Base-by-base conservation (phyloP, 92 coral and sea anemone genomes). In the Isaurus tuberculatus region DNA sequence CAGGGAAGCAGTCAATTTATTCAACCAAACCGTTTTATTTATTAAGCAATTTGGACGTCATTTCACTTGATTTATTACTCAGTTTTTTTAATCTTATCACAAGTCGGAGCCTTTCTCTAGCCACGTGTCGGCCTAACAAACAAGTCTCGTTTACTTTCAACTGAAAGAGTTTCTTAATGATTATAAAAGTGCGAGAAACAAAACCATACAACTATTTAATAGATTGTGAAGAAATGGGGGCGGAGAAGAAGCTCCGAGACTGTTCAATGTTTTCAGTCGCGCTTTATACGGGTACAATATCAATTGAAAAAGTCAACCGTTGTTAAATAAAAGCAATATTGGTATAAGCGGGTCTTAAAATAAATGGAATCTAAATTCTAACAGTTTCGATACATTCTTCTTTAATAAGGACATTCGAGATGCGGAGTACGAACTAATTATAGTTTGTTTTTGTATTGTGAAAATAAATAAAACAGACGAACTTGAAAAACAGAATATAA, bases 261-360 rank as follows among this genome's bases (percentile, higher is more conserved):
- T 75, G 22, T 75, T 75, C 82, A 32, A 67, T 77, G 53, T 60
- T 75, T 60, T 77, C 66, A 53, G 46, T 33, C 26, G 60, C 25
- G 78, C 19, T 72, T 61, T n/a, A 0, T 77, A 57, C 49, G 4
- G 23, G 30, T 34, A 26, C 68, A 77, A 77, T 77, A 57, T 77
- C 70, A 57, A 5, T 25, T 8, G 25, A 34, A 58, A 53, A 77
- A 61, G 53, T 77, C 53, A 58, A 77, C 69, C 82, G 70, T 77
- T 77, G 60, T 72, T 72, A 23, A 77, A 77, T 72, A 23, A 77
- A 77, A 60, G 33, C 53, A 43, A 77, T 77, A 77, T 77, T 77
- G 82, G 69, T 19, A 46, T 20, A 34, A 31, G 40, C 63, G 67
- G 48, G 48, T 4, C 3, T 55, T 75, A 58, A 32, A 53, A 58